Conservation (phyloP, 2,797 vertebrate genomes). For the Chloroceryle amazona region DNA sequence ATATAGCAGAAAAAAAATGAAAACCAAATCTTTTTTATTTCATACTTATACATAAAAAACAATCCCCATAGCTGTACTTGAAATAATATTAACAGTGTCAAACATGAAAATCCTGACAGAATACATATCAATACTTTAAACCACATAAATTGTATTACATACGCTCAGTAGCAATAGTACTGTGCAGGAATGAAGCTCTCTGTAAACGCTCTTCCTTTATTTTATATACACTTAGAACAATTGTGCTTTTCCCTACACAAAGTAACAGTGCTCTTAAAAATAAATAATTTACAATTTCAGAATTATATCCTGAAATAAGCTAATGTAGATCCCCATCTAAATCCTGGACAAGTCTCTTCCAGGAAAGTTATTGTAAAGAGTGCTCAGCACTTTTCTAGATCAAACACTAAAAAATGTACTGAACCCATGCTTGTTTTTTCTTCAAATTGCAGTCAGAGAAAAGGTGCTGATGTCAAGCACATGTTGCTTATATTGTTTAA, state of each 20-base stretch:
- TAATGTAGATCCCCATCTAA: constrained; percentile 43
- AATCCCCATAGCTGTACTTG: constrained; percentile 78
- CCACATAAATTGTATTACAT: constrained; percentile 68
- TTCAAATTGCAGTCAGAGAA: constrained; percentile 42
- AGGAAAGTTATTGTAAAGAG: constrained; percentile 8
- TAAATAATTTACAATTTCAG: constrained; percentile 69
- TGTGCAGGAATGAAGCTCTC: constrained; percentile 63
- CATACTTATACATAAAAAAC: constrained; percentile 82
- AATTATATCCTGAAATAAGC: constrained; percentile 22
- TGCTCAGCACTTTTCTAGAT: constrained; percentile 32
- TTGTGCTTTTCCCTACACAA: constrained; percentile 82
- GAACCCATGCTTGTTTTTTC: background rate
- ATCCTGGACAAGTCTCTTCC: background rate
- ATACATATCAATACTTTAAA: constrained; percentile 58
- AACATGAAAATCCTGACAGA: constrained; percentile 68
- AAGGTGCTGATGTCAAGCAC: constrained; percentile 9
- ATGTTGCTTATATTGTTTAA: background rate
- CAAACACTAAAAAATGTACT: background rate
- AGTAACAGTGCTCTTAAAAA: constrained; percentile 71
- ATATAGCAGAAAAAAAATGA: constrained; percentile 21
- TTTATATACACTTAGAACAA: constrained; percentile 76
- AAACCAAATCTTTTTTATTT: constrained; percentile 81
- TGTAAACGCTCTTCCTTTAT: constrained; percentile 66
- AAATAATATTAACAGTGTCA: constrained; percentile 76
- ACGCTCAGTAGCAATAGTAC: constrained; percentile 73